These are phyloP conservation scores for Notothenia coriiceps DNA, from an alignment of 2,113 vertebrate genomes.

Conservation along the genomic window DNA sequence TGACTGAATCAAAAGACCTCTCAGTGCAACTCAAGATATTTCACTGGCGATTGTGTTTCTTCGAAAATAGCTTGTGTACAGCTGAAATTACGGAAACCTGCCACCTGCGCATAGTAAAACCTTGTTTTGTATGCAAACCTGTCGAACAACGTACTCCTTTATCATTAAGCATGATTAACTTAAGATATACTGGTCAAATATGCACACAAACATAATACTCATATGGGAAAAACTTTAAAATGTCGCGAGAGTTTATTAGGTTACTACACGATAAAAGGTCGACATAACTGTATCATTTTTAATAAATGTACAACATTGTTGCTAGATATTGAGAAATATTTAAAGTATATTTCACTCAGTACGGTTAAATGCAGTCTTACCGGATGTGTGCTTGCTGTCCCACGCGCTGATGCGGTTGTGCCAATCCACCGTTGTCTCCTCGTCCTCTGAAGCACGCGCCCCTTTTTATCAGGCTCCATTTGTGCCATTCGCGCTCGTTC, in stretches of 20 bases:
- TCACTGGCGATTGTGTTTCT: background rate
- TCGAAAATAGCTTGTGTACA: slow-evolving; percentile 7
- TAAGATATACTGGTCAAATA: background rate
- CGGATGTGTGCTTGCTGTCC: background rate
- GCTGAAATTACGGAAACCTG: slow-evolving; percentile 18
- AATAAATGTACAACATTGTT: background rate
- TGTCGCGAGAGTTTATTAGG: background rate
- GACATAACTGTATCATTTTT: background rate
- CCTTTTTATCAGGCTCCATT: slow-evolving; percentile 57
- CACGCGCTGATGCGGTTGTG: background rate
- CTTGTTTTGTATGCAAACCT: background rate
- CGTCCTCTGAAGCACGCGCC: slow-evolving; percentile 15
- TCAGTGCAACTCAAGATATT: slow-evolving; percentile 4
- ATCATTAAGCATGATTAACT: background rate
- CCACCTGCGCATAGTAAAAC: background rate
- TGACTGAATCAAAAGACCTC: slow-evolving; percentile 28
- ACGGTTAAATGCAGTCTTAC: slow-evolving; percentile 29
- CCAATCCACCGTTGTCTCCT: rapidly evolving
- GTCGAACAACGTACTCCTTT: rapidly evolving
- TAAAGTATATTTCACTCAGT: rapidly evolving
- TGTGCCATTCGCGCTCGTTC: slow-evolving; percentile 73
- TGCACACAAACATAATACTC: too few relatives aligned
- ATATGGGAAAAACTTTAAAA: slow-evolving; percentile 30
- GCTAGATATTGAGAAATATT: too few relatives aligned
- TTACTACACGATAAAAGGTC: background rate